Evolutionary conservation across 2,888 invertebrate genomes (phyloP), one percentile per base, ranked within the genome.

Genomic region (Hyposoter dolosus): DNA sequence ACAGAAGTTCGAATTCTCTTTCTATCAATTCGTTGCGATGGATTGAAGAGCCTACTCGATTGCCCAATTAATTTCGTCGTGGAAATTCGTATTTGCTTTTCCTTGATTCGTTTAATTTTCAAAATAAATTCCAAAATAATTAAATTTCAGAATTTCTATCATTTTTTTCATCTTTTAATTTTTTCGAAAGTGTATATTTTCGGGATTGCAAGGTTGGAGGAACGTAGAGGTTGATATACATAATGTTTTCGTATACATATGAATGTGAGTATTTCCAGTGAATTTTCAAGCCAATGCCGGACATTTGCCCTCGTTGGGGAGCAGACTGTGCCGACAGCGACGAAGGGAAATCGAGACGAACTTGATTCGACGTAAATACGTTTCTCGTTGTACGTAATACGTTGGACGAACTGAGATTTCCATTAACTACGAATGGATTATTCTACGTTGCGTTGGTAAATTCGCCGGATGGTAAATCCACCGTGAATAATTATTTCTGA

Each of bases 301-400:
- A 60, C 60, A 28, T 60, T 60, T 23, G 60, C 28, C 28, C 28
- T 12, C 15, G 60, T 15, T 28, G 6, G 60, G 15, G 56, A 60
- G 15, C 40, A 40, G 40, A 66, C 35, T 19, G 66, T 66, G 28
- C 28, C 28, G 60, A 60, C 66, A 66, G 66, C 10, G 66, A 3
- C 12, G 35, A 19, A 53, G 53, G 53, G 50, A 53, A 72, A 53
- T 53, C 4, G 72, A 72, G 72, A 72, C 72, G 53, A 72, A 72
- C 53, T 72, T 72, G 72, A n/a, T 72, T 53, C 72, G 53, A 72
- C 53, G 72, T 35, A 72, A 72, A 72, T 72, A 19, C 72, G 72
- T 72, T 72, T 72, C 53, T 32, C 50, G 50, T 35, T 72, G 28
- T 72, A 53, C 53, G 35, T 72, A 72, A 72, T 28, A 53, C 72